Conservation (phyloP, 1,140 invertebrate genomes). For the Nymphalis io region DNA sequence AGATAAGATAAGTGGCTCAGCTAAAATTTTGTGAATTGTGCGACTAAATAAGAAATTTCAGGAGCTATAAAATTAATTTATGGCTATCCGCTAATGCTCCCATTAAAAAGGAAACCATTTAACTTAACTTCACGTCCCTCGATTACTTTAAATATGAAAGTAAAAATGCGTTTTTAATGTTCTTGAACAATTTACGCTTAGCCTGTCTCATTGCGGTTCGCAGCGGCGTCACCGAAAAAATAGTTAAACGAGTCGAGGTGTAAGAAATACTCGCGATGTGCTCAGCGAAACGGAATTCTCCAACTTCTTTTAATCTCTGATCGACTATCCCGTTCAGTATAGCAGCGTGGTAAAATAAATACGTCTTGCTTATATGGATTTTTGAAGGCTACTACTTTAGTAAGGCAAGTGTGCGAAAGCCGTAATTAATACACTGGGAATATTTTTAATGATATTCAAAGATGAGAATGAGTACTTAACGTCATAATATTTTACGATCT, state of each 20-base stretch:
- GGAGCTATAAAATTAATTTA: constrained; percentile 20
- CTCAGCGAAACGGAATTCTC: neutral
- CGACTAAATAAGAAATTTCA: constrained; percentile 19
- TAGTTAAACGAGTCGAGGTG: constrained; percentile 13
- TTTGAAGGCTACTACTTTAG: neutral
- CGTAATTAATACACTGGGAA: neutral
- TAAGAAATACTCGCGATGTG: constrained; percentile 5
- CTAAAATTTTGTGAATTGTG: constrained; percentile 14
- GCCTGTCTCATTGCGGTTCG: neutral
- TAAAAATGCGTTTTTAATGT: neutral
- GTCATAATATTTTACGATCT: constrained; percentile 27
- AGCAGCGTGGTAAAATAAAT: neutral
- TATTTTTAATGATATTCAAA: constrained; percentile 5
- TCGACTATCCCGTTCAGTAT: neutral
- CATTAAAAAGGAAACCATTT: constrained; percentile 12
- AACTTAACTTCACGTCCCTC: neutral
- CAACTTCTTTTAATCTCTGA: constrained; percentile 3
- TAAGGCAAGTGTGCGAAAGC: neutral
- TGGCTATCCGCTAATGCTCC: neutral
- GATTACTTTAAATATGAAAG: neutral
- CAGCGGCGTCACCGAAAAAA: neutral
- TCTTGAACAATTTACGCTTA: neutral
- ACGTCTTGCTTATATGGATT: neutral
- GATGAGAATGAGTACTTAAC: constrained; percentile 9
- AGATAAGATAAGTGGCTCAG: constrained; percentile 24